These are phyloP conservation scores for Bothrops jararaca DNA, from an alignment of 2,113 vertebrate species.

Conservation along the genomic window DNA sequence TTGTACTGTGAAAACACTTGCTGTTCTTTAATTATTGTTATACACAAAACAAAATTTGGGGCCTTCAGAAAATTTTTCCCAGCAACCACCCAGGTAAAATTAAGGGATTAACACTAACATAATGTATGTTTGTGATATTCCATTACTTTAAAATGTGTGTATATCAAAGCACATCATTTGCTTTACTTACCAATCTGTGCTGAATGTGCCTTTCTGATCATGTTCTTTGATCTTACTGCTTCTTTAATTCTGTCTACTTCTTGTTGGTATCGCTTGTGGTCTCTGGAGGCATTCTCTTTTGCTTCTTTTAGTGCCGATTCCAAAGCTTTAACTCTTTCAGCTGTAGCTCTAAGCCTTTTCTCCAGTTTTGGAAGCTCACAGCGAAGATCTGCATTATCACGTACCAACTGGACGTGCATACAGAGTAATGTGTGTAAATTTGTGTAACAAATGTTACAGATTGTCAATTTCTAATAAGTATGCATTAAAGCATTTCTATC, in stretches of 20 bases:
- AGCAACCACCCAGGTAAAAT: background rate
- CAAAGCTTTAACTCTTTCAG: slow-evolving; percentile 90
- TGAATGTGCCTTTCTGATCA: slow-evolving; percentile 90
- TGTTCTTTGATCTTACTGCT: slow-evolving; percentile 88
- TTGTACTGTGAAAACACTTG: too few relatives aligned
- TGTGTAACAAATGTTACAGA: background rate
- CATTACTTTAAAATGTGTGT: background rate
- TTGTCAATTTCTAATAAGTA: background rate
- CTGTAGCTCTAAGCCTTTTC: slow-evolving; percentile 89
- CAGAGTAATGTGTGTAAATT: background rate
- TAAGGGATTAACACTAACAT: background rate
- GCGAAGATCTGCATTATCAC: slow-evolving; percentile 93
- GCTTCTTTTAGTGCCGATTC: slow-evolving; percentile 93
- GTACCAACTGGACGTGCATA: slow-evolving; percentile 77
- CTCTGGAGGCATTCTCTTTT: slow-evolving; percentile 91
- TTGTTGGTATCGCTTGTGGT: slow-evolving; percentile 88
- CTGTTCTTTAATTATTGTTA: background rate
- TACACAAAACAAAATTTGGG: background rate
- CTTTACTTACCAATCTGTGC: slow-evolving; percentile 85
- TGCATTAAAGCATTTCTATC: background rate
- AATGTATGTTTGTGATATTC: slow-evolving; percentile 16
- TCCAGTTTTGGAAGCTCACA: slow-evolving; percentile 95
- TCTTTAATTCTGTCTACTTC: slow-evolving; percentile 97
- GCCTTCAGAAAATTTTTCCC: background rate
- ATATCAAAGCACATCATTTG: background rate